These are phyloP conservation scores for Odontamblyopus lacepedii DNA, from an alignment of 2,797 vertebrate species.

Conservation along the genomic window DNA sequence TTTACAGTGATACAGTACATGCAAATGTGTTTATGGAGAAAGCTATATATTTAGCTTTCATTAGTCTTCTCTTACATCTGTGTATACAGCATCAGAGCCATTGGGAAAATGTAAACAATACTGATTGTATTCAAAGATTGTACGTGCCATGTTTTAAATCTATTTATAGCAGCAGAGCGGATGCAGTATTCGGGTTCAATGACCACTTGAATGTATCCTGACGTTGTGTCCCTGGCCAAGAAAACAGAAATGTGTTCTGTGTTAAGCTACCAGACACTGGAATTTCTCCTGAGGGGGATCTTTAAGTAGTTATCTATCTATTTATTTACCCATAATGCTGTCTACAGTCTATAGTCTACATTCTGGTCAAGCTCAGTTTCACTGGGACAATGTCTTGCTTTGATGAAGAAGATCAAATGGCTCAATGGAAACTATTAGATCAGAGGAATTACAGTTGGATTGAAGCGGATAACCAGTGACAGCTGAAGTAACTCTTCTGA, in stretches of 20 bases:
- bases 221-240: not conserved
- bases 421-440: not conserved
- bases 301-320: not conserved
- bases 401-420: not conserved
- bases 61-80: not conserved
- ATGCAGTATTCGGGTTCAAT: not conserved
- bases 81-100: not conserved
- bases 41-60: not conserved
- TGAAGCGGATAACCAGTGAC: not conserved
- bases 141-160: not conserved
- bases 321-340: not conserved
- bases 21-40: not conserved
- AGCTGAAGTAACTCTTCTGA: not conserved
- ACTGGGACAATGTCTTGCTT: not conserved
- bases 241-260: not conserved
- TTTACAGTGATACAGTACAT: not conserved
- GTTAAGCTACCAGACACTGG: not conserved
- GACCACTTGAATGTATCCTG: not conserved
- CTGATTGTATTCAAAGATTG: not conserved
- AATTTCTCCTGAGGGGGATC: not conserved
- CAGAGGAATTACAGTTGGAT: not conserved
- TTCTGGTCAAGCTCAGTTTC: not conserved
- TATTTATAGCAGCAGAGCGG: not conserved
- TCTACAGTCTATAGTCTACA: not conserved
- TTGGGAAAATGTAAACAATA: not conserved